Evolutionary conservation across 2,113 vertebrate genomes (phyloP).

Genomic region (Rhabdornis inornatus): DNA sequence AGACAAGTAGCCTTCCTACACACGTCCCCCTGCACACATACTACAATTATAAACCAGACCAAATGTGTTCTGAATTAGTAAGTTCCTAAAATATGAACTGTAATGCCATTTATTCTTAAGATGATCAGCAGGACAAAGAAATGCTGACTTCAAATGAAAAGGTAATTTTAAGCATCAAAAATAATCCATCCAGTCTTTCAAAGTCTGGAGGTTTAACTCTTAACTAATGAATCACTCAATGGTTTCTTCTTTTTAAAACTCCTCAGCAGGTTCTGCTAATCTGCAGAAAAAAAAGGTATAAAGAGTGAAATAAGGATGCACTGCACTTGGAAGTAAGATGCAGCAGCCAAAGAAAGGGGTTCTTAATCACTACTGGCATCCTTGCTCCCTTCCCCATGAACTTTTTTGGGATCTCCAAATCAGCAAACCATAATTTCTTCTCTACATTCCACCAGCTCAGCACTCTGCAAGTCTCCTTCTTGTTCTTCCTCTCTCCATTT

Average conservation of each 20-base stretch:
- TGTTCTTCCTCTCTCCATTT: not conserved
- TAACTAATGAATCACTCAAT: not conserved
- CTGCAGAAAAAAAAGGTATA: not conserved
- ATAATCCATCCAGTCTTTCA: not conserved
- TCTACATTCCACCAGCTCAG: not conserved
- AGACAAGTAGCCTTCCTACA: not conserved
- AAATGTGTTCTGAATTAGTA: not conserved
- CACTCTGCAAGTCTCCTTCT: not conserved
- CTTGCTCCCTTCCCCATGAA: not conserved
- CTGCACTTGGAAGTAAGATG: not conserved
- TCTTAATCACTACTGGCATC: not conserved
- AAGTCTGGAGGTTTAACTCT: fast-evolving
- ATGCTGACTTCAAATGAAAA: not conserved
- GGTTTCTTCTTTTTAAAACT: not conserved
- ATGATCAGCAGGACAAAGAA: not conserved
- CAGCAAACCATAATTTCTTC: not conserved
- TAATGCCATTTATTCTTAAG: not conserved
- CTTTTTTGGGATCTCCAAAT: not conserved
- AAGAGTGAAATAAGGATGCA: not conserved
- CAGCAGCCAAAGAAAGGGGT: not conserved
- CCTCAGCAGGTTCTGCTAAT: not conserved
- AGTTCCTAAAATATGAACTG: not conserved
- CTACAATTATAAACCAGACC: not conserved
- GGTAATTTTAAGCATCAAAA: not conserved
- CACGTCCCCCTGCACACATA: not conserved